Evolutionary conservation across 92 coral and sea anemone species (phyloP).

Genomic region (Scolanthus callimorphus): DNA sequence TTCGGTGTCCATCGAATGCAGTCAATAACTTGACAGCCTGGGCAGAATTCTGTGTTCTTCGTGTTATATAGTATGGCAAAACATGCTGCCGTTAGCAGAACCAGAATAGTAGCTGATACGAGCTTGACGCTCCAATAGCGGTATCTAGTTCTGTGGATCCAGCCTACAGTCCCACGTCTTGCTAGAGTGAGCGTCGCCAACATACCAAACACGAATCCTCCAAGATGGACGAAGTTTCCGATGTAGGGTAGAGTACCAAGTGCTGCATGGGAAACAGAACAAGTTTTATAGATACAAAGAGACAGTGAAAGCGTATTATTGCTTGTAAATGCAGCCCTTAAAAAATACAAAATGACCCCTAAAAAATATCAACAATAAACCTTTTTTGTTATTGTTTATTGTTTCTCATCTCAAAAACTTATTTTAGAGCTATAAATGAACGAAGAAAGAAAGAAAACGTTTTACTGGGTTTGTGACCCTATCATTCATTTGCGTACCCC

Average conservation of each 20-base stretch:
- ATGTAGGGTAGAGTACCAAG: constrained; percentile 82
- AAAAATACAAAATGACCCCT: no score
- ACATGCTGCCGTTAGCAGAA: constrained; percentile 9
- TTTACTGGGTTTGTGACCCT: no score
- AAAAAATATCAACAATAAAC: no score
- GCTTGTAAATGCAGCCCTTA: no score
- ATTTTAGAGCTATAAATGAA: no score
- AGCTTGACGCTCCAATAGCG: constrained; percentile 32
- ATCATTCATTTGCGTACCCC: no score
- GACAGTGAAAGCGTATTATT: no score
- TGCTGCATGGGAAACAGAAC: constrained; percentile 33
- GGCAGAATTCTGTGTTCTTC: constrained; percentile 44
- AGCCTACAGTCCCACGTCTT: constrained; percentile 10
- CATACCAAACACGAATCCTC: constrained; percentile 77
- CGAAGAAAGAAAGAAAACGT: no score
- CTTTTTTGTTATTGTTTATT: no score
- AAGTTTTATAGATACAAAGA: no score
- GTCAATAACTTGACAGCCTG: constrained; percentile 53
- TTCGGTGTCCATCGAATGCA: constrained; percentile 59
- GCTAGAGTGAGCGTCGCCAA: constrained; percentile 47
- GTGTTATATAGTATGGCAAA: constrained; percentile 31
- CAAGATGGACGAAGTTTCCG: constrained; percentile 86
- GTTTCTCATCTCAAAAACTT: no score
- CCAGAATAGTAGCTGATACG: constrained; percentile 20
- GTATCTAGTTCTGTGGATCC: constrained; percentile 3